A percentile compares a stretch with the other conserved stretches of the same genome.
phyloP scores from a whole-genome alignment of 2,888 invertebrate species.

The Muschampia plurimacula region DNA sequence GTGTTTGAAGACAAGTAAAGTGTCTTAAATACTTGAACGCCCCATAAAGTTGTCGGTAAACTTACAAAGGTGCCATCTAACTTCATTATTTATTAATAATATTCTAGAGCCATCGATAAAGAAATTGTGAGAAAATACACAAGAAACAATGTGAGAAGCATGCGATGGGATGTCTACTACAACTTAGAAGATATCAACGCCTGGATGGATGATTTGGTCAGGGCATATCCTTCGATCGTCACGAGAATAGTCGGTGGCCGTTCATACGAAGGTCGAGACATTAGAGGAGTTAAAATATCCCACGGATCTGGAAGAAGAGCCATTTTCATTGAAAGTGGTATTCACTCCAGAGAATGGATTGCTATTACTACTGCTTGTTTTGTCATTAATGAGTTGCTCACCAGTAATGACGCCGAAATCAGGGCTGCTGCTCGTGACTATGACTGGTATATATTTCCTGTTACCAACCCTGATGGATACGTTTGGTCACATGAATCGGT shows the following conservation, averaged over 20 bases:
- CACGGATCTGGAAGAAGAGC: slow-evolving; percentile 64
- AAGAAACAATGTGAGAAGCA: slow-evolving; percentile 57
- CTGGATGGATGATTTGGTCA: slow-evolving; percentile 84
- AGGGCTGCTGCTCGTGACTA: slow-evolving; percentile 78
- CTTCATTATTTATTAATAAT: too few relatives aligned
- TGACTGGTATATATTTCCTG: slow-evolving; percentile 91
- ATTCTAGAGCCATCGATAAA: slow-evolving; percentile 80
- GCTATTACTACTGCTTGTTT: slow-evolving; percentile 87
- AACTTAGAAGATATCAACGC: slow-evolving; percentile 84
- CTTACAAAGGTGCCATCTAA: too few relatives aligned
- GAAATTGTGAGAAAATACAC: slow-evolving; percentile 65
- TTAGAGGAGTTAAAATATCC: slow-evolving; percentile 81
- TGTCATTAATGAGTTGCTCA: slow-evolving; percentile 86
- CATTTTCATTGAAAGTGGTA: slow-evolving; percentile 80
- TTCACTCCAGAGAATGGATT: slow-evolving; percentile 93
- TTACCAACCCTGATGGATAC: slow-evolving; percentile 92
- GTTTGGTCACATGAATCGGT: slow-evolving; percentile 87
- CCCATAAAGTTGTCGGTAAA: too few relatives aligned
- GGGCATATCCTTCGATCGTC: slow-evolving; percentile 72
- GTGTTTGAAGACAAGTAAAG: too few relatives aligned
- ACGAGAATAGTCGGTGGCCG: slow-evolving; percentile 68
- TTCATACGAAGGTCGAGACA: slow-evolving; percentile 75
- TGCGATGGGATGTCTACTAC: slow-evolving; percentile 87
- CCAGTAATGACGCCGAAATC: slow-evolving; percentile 77
- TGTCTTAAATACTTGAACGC: too few relatives aligned